phyloP scores from a whole-genome alignment of 2,797 vertebrate species.

The Podarcis siculus region DNA sequence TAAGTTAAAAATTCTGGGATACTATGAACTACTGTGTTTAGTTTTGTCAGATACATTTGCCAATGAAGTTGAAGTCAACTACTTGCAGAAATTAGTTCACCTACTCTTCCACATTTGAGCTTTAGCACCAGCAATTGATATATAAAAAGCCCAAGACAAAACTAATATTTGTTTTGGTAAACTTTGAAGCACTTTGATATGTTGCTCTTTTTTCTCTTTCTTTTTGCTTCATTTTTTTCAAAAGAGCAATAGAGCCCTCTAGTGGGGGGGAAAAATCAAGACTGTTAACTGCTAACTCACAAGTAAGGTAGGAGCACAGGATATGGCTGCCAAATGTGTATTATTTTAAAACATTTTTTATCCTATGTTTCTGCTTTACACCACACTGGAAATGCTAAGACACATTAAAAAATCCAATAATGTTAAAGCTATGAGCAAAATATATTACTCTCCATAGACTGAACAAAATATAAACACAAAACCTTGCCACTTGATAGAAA shows the following conservation, averaged over 20 bases:
- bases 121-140: constrained; percentile 45
- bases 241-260: constrained; percentile 78
- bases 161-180: constrained; percentile 54
- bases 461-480: background rate
- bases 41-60: constrained; percentile 43
- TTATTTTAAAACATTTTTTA: background rate
- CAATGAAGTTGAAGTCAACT: constrained; percentile 45
- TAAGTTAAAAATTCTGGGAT: constrained; percentile 50
- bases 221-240: constrained; percentile 62
- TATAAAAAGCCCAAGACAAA: constrained; percentile 54
- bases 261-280: constrained; percentile 52
- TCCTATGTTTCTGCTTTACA: background rate
- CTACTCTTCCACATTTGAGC: constrained; percentile 41
- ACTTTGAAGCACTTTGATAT: constrained; percentile 34
- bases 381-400: background rate
- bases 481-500: background rate
- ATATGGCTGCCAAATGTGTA: background rate
- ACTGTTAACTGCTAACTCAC: background rate
- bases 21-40: constrained; percentile 38
- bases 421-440: background rate
- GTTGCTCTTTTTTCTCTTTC: rapidly evolving
- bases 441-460: background rate
- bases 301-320: no score
- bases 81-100: constrained; percentile 39
- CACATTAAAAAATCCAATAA: background rate